Base-by-base conservation (phyloP, 2,113 vertebrate species). In the Grus americana region DNA sequence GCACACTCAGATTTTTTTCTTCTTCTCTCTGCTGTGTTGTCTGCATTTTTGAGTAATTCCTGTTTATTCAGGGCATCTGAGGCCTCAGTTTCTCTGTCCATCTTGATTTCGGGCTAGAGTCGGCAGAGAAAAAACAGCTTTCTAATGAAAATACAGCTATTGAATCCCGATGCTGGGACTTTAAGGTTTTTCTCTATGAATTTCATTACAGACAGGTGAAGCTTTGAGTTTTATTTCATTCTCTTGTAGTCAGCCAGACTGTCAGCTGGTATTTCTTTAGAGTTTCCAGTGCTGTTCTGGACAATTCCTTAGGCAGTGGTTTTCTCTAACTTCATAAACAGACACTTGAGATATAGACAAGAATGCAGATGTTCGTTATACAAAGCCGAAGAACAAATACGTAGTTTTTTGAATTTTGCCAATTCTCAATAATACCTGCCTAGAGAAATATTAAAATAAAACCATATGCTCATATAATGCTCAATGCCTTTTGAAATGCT, bases 361-460 rank as follows among this genome's bases (percentile, higher is more conserved):
- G 62, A 96, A 73, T 70, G 66, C 58, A 73, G 87, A 73, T 82
- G 36, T 55, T 86, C 0, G 1, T 68, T 81, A 59, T 20, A 72
- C 26, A 81, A 79, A 92, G 38, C 66, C 89, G 40, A 79, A 81
- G n/a, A 93, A 50, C 19, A 92, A 85, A 92, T 46, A 46, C 0
- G 1, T 30, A 23, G 9, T 8, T 27, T 52, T 94, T 75, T 62
- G 4, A 49, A 47, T 88, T 92, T 93, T 92, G 47, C 57, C 73
- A 70, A 46, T 79, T 93, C 36, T 82, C n/a, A 29, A 29, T 50
- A 80, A 86, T 79, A 83, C 16, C 52, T 92, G 19, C 79, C 44
- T 72, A 57, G 70, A 97, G 49, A 92, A 96, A 81, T 10, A 71
- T n/a, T 71, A 68, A 91, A 94, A 78, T 71, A 70, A 90, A 91